Percentiles rank a stretch among this genome's conserved stretches.
These are phyloP conservation scores for Xerus inauris DNA, from an alignment of 2,113 vertebrate species.

Conservation along the genomic window DNA sequence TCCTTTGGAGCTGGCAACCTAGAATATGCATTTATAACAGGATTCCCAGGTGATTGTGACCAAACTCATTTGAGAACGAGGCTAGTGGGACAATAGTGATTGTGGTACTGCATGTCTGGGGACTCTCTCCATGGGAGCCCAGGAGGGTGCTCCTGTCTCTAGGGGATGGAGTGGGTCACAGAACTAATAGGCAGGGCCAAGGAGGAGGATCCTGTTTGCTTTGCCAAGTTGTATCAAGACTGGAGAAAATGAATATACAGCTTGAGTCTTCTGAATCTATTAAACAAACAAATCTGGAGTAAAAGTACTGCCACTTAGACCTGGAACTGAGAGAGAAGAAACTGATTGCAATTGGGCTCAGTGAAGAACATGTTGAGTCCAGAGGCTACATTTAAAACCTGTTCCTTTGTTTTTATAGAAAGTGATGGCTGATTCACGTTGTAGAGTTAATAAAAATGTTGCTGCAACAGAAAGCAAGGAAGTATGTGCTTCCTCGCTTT, in stretches of 20 bases:
- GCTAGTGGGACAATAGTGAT: background rate
- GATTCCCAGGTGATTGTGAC: background rate
- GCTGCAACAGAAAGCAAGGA: background rate
- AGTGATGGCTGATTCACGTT: background rate
- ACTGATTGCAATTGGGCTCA: background rate
- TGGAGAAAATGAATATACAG: background rate
- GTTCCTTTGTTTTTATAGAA: slow-evolving; percentile 18
- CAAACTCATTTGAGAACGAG: background rate
- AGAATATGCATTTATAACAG: background rate
- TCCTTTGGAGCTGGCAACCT: background rate
- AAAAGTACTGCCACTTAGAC: background rate
- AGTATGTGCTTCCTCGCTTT: background rate
- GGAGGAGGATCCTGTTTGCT: background rate
- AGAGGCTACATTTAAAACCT: background rate
- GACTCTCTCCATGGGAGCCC: background rate
- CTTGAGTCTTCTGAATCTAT: background rate
- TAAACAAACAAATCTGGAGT: background rate
- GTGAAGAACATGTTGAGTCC: slow-evolving; percentile 34
- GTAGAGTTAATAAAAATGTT: slow-evolving; percentile 42
- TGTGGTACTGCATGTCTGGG: background rate
- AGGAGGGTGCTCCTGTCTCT: background rate
- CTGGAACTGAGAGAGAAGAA: background rate
- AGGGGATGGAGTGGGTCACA: background rate
- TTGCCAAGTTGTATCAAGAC: background rate
- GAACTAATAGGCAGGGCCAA: background rate